Evolutionary conservation across 2,888 invertebrate species (phyloP), one percentile per base, ranked within the genome.

Genomic region (Eristalis intricaria): DNA sequence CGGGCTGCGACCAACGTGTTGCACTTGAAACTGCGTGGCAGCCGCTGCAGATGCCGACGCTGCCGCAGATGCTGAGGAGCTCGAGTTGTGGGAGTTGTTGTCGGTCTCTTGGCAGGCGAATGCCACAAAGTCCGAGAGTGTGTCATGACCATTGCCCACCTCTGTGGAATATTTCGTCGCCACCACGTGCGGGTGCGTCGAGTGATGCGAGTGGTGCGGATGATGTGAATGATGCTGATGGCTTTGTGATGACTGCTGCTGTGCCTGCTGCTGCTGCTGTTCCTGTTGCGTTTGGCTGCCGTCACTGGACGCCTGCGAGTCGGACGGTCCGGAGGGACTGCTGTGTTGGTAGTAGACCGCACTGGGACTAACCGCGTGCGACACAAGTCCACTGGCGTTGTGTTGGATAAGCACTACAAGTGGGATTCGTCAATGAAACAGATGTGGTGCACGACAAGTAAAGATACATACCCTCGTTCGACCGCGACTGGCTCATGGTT

Each of bases 81-180:
- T 60, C 71, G 89, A 3, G 85, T 74, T 75, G 89, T 23, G 89
- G 15, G 66, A 87, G 79, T 87, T 89, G 32, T 96, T 96, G 90
- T 97, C 96, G 38, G 97, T 97, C 93, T 99, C 99, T 93, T 98
- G 98, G 92, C 99, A 99, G 73, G 99, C 99, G 91, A 99, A 97
- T 63, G 98, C 98, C 89, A 99, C 99, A 93, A 99, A 99, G 93
- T 99, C 99, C 2, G 98, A 97, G 89, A 99, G 95, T 0, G 97
- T 97, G 23, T 87, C 87, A 91, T 97, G 97, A 0, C 97, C 96
- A 4, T 97, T 96, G 90, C 96, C 97, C 8, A 94, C 92, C 1
- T 94, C 93, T 63, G 94, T 94, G 56, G 96, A 95, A 92, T 97
- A 97, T 92, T 96, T 96, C 3, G 93, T 92, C 81, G 94, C 93